Evolutionary conservation across 2,888 invertebrate species (phyloP), one percentile per base, ranked within the genome.

Genomic region (Oxystoma pomonae): DNA sequence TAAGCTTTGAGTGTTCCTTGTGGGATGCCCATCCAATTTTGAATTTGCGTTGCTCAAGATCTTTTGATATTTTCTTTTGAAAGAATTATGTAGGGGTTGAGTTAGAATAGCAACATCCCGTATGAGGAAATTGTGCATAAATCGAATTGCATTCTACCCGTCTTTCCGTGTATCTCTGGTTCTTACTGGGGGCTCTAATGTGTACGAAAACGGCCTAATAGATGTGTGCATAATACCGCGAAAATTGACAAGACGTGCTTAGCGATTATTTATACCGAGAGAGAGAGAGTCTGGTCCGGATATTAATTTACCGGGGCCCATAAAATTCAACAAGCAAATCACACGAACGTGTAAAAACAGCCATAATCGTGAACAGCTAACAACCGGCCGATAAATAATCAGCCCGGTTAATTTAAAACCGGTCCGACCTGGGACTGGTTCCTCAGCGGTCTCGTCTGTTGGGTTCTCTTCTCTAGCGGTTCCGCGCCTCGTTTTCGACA

Each of bases 301-400:
- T 78, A 78, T 78, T 78, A 78, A 78, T 78, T 76, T 75, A 75
- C 74, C 72, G 73, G 72, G 72, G 73, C 73, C 75, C 76, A 77
- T 78, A 78, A 79, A 79, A 79, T 77, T 72, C 76, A 75, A 78
- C 77, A 74, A 76, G 77, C 77, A 75, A 77, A 78, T 77, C 78
- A 75, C 77, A 77, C 75, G 75, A 78, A 78, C 76, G 78, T 79
- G 79, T 78, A 79, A 79, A 79, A 79, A 79, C 77, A 78, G 77
- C 78, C 75, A 78, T 79, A 79, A 79, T 78, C 78, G 77, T 76
- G 77, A 76, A 76, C 77, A 77, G 77, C 77, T 78, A 79, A 79
- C 78, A 77, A 78, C 78, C 76, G 72, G 71, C 74, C 75, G 77
- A 78, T 78, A 78, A 79, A 78, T 78, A 78, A 78, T 77, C 77